Conservation (phyloP, 2,888 invertebrate genomes). For the Pyralis farinalis region DNA sequence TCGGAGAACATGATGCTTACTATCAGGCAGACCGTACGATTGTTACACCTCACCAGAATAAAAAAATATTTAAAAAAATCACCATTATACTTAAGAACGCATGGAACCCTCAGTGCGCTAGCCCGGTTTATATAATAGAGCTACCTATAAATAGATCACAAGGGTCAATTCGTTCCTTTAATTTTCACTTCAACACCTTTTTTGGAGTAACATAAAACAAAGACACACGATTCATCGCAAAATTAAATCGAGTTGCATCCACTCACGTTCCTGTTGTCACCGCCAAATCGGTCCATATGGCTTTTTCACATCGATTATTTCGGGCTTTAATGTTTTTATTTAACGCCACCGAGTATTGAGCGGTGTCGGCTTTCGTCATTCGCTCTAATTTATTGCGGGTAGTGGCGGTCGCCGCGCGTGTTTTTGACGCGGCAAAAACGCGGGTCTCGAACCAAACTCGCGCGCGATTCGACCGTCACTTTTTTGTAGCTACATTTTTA, state of each 20-base stretch:
- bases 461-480: slow-evolving; percentile 50
- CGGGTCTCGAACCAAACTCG: slow-evolving; percentile 29
- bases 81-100: too few species aligned
- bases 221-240: slow-evolving; percentile 32
- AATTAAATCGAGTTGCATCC: slow-evolving; percentile 39
- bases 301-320: slow-evolving; percentile 73
- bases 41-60: too few species aligned
- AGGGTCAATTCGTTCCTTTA: neutral
- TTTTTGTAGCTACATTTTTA: slow-evolving; percentile 69
- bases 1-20: too few species aligned
- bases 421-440: slow-evolving; percentile 70
- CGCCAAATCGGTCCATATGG: slow-evolving; percentile 71
- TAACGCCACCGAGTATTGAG: slow-evolving; percentile 70
- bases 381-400: slow-evolving; percentile 72
- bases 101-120: too few species aligned
- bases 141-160: neutral
- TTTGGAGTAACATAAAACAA: slow-evolving; percentile 29
- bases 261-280: slow-evolving; percentile 50
- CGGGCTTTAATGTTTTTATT: slow-evolving; percentile 79
- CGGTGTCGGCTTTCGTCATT: slow-evolving; percentile 72
- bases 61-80: too few species aligned
- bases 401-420: slow-evolving; percentile 51
- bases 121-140: too few species aligned
- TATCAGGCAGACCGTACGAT: too few species aligned
- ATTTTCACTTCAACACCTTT: slow-evolving; percentile 1